These are phyloP conservation scores for Xenopus laevis DNA, from an alignment of 2,113 vertebrate genomes.

Conservation along the genomic window DNA sequence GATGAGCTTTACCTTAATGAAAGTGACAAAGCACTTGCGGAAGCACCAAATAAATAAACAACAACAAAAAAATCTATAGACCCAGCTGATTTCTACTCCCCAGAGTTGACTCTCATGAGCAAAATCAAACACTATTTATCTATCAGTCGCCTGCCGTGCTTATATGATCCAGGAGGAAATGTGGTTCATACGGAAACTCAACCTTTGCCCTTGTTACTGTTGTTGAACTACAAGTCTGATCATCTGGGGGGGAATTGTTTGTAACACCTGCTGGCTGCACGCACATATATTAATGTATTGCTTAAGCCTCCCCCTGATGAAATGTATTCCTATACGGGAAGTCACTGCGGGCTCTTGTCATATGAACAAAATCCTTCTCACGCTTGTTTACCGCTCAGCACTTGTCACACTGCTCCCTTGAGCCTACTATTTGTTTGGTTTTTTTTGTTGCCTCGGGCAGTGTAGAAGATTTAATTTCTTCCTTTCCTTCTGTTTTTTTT, in stretches of 20 bases:
- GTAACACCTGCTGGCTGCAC: not conserved
- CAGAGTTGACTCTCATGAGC: too few relatives aligned
- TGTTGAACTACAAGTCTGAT: not conserved
- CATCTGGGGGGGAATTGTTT: not conserved
- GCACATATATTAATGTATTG: not conserved
- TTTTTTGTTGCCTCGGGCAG: conserved; percentile 45
- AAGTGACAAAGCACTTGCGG: conserved; percentile 42
- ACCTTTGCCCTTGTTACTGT: not conserved
- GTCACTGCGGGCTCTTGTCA: conserved; percentile 67
- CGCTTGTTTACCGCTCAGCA: conserved; percentile 75
- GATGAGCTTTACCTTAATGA: conserved; percentile 44
- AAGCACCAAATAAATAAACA: not conserved
- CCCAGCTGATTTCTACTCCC: too few relatives aligned
- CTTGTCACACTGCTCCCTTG: conserved; percentile 73
- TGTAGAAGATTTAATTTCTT: conserved; percentile 70
- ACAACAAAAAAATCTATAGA: too few relatives aligned
- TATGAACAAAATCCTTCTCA: conserved; percentile 76
- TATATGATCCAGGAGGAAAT: too few relatives aligned
- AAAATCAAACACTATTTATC: too few relatives aligned
- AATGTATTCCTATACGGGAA: conserved; percentile 60
- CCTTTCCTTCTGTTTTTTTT: conserved; percentile 63
- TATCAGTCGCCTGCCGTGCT: too few relatives aligned
- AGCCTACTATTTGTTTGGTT: conserved; percentile 63
- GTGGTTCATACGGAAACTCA: not conserved
- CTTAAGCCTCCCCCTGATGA: conserved; percentile 56